phyloP scores from a whole-genome alignment of 2,888 invertebrate genomes.

The Gastrophysa polygoni region DNA sequence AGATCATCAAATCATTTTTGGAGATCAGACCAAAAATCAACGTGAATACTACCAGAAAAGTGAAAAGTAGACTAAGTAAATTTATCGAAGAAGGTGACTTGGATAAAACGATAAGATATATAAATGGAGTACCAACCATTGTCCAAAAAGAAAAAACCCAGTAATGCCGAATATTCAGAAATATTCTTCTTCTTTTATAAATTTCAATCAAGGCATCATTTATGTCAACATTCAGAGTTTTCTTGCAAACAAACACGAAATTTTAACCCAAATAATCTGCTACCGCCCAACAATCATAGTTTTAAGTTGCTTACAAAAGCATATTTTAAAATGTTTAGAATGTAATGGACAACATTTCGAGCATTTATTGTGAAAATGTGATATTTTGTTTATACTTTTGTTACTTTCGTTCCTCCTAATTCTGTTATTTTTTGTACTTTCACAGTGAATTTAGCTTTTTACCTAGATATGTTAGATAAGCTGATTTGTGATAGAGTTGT shows the following conservation, averaged over 20 bases:
- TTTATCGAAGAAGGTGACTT: not conserved
- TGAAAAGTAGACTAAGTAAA: not conserved
- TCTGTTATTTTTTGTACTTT: too few species aligned
- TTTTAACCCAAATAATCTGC: not conserved
- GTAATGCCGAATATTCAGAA: slow-evolving; percentile 1
- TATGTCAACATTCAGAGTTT: not conserved
- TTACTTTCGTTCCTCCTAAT: too few species aligned
- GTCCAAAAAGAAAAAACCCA: not conserved
- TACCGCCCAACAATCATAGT: slow-evolving; percentile 1
- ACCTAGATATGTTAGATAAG: too few species aligned
- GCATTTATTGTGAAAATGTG: too few species aligned
- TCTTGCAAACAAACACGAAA: not conserved
- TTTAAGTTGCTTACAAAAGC: too few species aligned
- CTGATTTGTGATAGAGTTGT: too few species aligned
- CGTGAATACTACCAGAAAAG: not conserved
- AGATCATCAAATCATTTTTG: not conserved
- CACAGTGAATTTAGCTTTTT: too few species aligned
- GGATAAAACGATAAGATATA: not conserved
- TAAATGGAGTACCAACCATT: not conserved
- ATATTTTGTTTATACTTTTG: too few species aligned
- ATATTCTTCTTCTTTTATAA: not conserved
- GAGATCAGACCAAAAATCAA: not conserved
- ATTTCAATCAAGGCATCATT: not conserved
- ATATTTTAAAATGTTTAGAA: too few species aligned
- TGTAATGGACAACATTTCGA: too few species aligned